Base-by-base conservation (phyloP, 92 coral and sea anemone genomes). In the Virgularia gustaviana region DNA sequence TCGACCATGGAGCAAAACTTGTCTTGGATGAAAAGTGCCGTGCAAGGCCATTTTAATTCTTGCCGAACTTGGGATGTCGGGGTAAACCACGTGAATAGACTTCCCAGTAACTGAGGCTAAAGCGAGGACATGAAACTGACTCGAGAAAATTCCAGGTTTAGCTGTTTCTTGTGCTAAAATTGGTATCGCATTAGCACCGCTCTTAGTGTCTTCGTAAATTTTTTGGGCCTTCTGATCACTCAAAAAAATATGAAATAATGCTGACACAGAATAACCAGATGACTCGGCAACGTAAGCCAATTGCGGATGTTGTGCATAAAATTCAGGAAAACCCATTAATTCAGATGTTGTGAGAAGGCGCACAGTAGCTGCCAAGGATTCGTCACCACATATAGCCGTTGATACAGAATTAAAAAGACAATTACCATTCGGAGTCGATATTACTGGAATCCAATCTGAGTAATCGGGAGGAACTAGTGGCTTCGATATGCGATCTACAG, bases 281-380 rank as follows among this genome's bases (percentile, higher is more conserved):
- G 55, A 5, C 3, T 47, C 4, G 3, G 18, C 55, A 47, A 44
- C 44, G 33, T 66, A 33, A n/a, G 57, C 33, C 36, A 36, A 39
- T 25, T 66, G 73, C 36, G 83, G 83, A 44, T 79, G 83, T 2
- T 47, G 7, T 12, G 63, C 65, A 11, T 79, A 79, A 53, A 79
- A 79, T 18, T 70, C 78, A 7, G n/a, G 72, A 35, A 41, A 70
- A 9, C 13, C 70, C 72, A 34, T 70, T 70, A 29, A 71, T 15
- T 79, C 63, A 13, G 62, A 30, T 4, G 44, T 78, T 35, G 83
- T 78, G 10, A 78, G 27, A 67, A 78, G 35, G 41, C 83, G 71
- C 22, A 78, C 77, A 78, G 53, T 31, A 19, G 68, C 34, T 22
- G 83, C 33, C 36, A 78, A 63, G 0, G 68, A 54, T 58, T 70